These are phyloP conservation scores for Gymnothorax reevesii DNA, from an alignment of 2,797 vertebrate species.

Conservation along the genomic window DNA sequence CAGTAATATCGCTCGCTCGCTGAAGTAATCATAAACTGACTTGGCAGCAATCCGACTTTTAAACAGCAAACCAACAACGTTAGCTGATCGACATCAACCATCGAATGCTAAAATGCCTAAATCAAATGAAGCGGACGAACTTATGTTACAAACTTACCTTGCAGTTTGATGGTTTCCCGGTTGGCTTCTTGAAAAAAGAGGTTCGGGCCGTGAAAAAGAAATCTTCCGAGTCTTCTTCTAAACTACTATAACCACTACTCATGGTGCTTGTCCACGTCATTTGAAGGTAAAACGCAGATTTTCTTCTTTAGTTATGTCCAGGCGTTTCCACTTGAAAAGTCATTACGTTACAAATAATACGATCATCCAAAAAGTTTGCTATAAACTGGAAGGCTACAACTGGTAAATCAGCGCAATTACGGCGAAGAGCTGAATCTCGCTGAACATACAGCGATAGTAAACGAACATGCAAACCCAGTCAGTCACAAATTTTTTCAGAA, in stretches of 20 bases:
- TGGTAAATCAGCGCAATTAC: not conserved
- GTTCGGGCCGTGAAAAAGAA: constrained; percentile 97
- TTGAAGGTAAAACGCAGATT: constrained; percentile 58
- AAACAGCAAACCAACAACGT: too few species aligned
- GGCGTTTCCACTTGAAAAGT: constrained; percentile 52
- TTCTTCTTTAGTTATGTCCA: constrained; percentile 29
- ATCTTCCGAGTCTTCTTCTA: constrained; percentile 94
- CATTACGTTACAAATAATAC: not conserved
- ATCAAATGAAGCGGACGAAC: not conserved
- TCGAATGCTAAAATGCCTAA: not conserved
- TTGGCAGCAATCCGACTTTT: too few species aligned
- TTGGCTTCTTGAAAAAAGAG: constrained; percentile 88
- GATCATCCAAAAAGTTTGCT: not conserved
- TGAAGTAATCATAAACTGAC: too few species aligned
- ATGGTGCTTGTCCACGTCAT: constrained; percentile 93
- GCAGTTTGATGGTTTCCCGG: constrained; percentile 69
- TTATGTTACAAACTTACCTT: constrained; percentile 62
- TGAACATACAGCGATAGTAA: not conserved
- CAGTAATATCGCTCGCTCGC: too few species aligned
- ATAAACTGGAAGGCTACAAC: not conserved
- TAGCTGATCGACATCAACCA: too few species aligned
- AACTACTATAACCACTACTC: constrained; percentile 98
- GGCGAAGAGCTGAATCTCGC: not conserved
- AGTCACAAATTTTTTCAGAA: not conserved
- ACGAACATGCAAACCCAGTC: not conserved